phyloP scores from a whole-genome alignment of 2,797 vertebrate genomes.

The Dicrostonyx torquatus region DNA sequence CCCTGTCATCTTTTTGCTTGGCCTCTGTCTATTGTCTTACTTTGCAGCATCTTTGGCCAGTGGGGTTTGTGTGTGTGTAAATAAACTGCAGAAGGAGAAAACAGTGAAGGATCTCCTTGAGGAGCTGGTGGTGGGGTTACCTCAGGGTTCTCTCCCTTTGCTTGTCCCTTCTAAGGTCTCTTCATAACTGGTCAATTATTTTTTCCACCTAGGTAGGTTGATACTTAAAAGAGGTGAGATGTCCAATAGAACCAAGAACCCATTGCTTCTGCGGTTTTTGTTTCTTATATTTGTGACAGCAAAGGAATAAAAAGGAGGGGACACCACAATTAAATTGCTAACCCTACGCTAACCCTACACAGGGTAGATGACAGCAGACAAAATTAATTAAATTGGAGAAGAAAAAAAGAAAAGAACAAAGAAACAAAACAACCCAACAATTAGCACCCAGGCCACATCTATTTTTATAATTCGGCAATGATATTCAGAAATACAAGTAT shows the following conservation, averaged over 20 bases:
- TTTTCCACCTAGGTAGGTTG: background rate
- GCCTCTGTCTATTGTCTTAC: background rate
- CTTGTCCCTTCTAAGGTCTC: background rate
- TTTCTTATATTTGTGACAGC: background rate
- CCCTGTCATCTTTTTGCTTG: background rate
- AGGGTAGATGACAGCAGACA: slow-evolving; percentile 59
- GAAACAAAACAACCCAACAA: background rate
- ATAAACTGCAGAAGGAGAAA: background rate
- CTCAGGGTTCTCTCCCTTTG: accelerated
- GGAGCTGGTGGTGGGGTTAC: background rate
- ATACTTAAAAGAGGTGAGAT: background rate
- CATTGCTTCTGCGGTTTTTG: slow-evolving; percentile 40
- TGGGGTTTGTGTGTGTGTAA: background rate
- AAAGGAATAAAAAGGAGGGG: slow-evolving; percentile 6
- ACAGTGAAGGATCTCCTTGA: background rate
- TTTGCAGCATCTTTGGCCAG: background rate
- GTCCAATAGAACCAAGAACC: background rate
- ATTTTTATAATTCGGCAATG: background rate
- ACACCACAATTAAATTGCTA: slow-evolving; percentile 52
- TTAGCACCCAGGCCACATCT: background rate
- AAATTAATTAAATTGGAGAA: slow-evolving; percentile 49
- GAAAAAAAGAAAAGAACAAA: slow-evolving; percentile 11
- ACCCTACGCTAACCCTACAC: background rate
- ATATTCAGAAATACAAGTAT: background rate
- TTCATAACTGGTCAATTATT: background rate